Base-by-base conservation (phyloP, 2,888 invertebrate species). In the Merodon equestris region DNA sequence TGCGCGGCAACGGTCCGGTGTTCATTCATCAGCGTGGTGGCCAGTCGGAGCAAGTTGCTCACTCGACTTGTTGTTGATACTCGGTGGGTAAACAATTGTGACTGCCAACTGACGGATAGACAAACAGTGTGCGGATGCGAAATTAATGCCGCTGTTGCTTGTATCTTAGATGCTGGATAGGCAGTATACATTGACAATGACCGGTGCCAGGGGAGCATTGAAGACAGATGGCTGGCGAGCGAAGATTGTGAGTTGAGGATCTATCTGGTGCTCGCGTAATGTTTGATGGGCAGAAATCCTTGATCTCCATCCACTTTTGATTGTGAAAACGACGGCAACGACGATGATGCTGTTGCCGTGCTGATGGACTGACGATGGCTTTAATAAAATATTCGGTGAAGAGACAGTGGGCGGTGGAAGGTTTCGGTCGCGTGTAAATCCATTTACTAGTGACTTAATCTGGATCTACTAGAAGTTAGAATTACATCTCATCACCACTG, bases 221-320 rank as follows among this genome's bases (percentile, higher is more conserved):
- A 45, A 74, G 77, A 79, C 74, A 58, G 74, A 79, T 79, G 58
- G 54, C 27, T 27, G 27, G 27, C 27, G 27, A 79, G 63, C 74
- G 77, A 73, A 68, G 63, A 74, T 68, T 61, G 68, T 38, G 54
- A 19, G 44, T 27, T 27, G 27, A 27, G 27, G 27, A 27, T 27
- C 47, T 54, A 44, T 40, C 19, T 38, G 1, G 1, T 45, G 44
- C 9, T 0, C 18, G 38, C 27, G 17, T 38, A 51, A 15, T 15
- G 51, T n/a, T 48, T 81, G 75, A 75, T 81, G 81, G 66, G 63
- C 27, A 27, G 27, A 75, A 81, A 71, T 77, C 77, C 71, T 81
- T 82, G 82, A 82, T 77, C 73, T 81, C 81, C 75, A 71, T 77
- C 77, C 67, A 73, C 67, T 73, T 79, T 74, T 79, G 77, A 79